A percentile compares a stretch with the other conserved stretches of the same genome.
phyloP scores from a whole-genome alignment of 2,888 invertebrate species.

The Camptogramma bilineatum region DNA sequence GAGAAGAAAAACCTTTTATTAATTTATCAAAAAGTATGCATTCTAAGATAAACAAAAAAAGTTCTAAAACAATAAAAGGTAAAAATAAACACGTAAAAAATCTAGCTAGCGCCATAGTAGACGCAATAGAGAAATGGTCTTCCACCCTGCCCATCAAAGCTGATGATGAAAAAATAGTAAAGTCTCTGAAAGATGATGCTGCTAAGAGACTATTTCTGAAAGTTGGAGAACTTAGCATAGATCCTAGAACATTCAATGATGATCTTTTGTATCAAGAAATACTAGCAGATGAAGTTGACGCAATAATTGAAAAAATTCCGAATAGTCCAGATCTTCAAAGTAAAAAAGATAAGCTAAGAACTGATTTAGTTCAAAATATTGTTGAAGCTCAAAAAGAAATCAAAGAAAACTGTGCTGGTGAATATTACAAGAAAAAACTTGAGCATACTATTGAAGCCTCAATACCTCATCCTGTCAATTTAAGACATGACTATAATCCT shows the following conservation, averaged over 20 bases:
- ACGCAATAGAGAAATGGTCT: conserved; percentile 66
- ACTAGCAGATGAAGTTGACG: conserved; percentile 58
- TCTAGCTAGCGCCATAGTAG: conserved; percentile 52
- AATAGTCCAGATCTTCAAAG: conserved; percentile 47
- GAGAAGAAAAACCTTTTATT: conserved; percentile 8
- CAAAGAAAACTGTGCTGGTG: conserved; percentile 55
- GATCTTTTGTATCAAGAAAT: conserved; percentile 56
- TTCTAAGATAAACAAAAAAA: conserved; percentile 14
- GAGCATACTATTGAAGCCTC: conserved; percentile 62
- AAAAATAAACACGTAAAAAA: conserved; percentile 33
- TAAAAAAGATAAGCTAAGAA: conserved; percentile 52
- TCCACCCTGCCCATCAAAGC: conserved; percentile 56
- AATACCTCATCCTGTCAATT: conserved; percentile 54
- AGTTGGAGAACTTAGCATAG: conserved; percentile 59
- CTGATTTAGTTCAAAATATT: conserved; percentile 53
- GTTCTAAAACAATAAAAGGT: conserved; percentile 20
- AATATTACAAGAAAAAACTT: conserved; percentile 61
- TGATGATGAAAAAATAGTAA: conserved; percentile 43
- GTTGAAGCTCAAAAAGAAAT: conserved; percentile 54
- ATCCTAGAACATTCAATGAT: conserved; percentile 56
- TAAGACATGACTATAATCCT: conserved; percentile 52
- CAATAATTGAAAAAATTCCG: conserved; percentile 54
- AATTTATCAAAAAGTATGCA: conserved; percentile 12
- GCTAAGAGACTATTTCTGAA: conserved; percentile 61
- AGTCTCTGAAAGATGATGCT: conserved; percentile 53